Base-by-base conservation (phyloP, 2,797 vertebrate genomes). In the Sebastes vulpes region DNA sequence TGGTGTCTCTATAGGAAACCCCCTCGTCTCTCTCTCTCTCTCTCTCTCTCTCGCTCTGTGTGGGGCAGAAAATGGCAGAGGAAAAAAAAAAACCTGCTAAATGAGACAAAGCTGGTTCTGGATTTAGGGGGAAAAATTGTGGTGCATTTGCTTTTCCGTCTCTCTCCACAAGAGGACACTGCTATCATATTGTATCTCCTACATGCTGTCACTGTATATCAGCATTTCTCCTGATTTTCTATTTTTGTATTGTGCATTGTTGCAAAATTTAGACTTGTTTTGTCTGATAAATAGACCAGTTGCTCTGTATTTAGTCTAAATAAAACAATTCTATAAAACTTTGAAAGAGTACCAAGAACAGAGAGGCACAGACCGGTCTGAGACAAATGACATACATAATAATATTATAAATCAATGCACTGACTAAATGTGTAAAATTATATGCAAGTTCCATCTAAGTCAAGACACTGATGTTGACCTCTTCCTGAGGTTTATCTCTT, bases 121-220 rank as follows among this genome's bases (percentile, higher is more conserved):
- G 21, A 54, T n/a, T 42, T 7, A 42, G 32, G 66, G 2, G 7
- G n/a, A 14, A 60, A 38, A 58, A 26, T 6, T 8, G 42, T 32
- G 23, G 23, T 61, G 20, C 16, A 28, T 77, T 69, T 83, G 64
- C 29, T 79, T 79, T 92, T 57, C 81, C 31, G 0, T 18, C 12
- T 65, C 21, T 86, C 10, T 84, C 95, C 96, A 95, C 93, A 84
- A 95, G 95, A 93, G 91, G 95, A 16, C 92, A 76, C 88, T 93
- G 77, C 87, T 91, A 16, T 28, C 90, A 86, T 72, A 32, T 58
- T 72, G 4, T 18, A 70, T 79, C 11, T 2, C 2, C 9, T 46
- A 3, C 3, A 58, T 6, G 8, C 3, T 57, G 7, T 11, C 6
- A 42, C 11, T 1, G 0, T 10, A 5, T 1, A 21, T n/a, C 4